Conservation (phyloP, 2,113 vertebrate genomes). For the Oenanthe oenanthe region DNA sequence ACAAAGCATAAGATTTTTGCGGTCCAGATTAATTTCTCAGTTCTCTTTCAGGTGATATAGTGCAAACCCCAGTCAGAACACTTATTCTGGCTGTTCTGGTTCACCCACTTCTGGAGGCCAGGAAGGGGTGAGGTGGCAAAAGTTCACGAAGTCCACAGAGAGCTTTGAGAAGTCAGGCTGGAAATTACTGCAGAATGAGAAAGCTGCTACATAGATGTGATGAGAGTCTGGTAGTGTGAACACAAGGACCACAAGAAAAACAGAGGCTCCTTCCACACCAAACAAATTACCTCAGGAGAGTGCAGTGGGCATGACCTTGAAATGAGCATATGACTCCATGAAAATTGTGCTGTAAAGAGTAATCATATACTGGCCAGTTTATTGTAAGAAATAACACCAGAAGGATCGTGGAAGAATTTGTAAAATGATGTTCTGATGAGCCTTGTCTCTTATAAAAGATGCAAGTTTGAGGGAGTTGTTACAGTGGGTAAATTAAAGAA, state of each 20-base stretch:
- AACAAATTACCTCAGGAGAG: conserved; percentile 23
- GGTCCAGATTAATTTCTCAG: not conserved
- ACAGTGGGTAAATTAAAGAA: conserved; percentile 55
- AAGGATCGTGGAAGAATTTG: conserved; percentile 6
- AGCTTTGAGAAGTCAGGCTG: not conserved
- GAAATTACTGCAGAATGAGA: conserved; percentile 31
- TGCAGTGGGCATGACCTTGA: conserved; percentile 39
- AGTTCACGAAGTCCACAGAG: conserved; percentile 11
- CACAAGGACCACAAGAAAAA: not conserved
- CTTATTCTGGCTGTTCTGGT: not conserved
- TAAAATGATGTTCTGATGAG: conserved; percentile 36
- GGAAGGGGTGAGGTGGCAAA: not conserved
- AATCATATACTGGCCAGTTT: conserved; percentile 19
- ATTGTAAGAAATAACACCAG: conserved; percentile 44
- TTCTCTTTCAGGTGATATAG: not conserved
- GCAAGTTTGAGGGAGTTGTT: conserved; percentile 45
- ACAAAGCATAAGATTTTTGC: not conserved
- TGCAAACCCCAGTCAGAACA: not conserved
- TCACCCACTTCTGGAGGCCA: not conserved
- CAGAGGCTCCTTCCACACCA: not conserved
- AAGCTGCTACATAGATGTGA: not conserved
- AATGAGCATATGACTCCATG: conserved; percentile 39
- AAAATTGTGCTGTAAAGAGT: conserved; percentile 63
- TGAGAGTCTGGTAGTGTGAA: not conserved
- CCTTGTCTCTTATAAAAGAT: conserved; percentile 62